A percentile compares a stretch with the other conserved stretches of the same genome.
These are phyloP conservation scores for Tadarida brasiliensis DNA, from an alignment of 2,797 vertebrate genomes.

Conservation along the genomic window DNA sequence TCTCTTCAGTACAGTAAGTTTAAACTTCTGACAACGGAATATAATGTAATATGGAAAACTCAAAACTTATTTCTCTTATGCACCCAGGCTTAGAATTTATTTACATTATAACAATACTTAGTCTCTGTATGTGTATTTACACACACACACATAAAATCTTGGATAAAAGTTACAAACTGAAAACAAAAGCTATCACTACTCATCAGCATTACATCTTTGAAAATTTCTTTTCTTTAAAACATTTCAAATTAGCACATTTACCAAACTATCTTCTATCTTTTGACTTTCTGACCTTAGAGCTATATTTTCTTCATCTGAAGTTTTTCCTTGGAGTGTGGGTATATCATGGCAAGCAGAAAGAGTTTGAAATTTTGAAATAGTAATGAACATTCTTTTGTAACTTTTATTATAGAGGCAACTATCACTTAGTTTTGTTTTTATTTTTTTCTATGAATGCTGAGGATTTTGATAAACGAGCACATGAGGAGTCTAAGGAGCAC, in stretches of 20 bases:
- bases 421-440: not conserved
- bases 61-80: conserved; percentile 63
- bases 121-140: not conserved
- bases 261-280: not conserved
- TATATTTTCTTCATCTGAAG: not conserved
- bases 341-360: not conserved
- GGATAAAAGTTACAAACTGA: conserved; percentile 64
- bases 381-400: not conserved
- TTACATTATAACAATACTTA: conserved; percentile 66
- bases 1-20: not conserved
- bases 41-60: conserved; percentile 58
- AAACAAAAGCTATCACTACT: conserved; percentile 45
- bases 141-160: conserved; percentile 44
- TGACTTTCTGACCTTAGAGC: not conserved
- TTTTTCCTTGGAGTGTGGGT: not conserved
- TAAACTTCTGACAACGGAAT: conserved; percentile 40
- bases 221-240: not conserved
- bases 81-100: conserved; percentile 70
- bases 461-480: not conserved
- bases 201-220: not conserved
- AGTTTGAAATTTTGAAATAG: not conserved
- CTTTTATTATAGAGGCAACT: not conserved
- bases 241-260: not conserved
- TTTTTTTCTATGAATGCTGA: not conserved
- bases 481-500: not conserved